phyloP scores from a whole-genome alignment of 2,888 invertebrate genomes.

The Argyresthia goedartella region DNA sequence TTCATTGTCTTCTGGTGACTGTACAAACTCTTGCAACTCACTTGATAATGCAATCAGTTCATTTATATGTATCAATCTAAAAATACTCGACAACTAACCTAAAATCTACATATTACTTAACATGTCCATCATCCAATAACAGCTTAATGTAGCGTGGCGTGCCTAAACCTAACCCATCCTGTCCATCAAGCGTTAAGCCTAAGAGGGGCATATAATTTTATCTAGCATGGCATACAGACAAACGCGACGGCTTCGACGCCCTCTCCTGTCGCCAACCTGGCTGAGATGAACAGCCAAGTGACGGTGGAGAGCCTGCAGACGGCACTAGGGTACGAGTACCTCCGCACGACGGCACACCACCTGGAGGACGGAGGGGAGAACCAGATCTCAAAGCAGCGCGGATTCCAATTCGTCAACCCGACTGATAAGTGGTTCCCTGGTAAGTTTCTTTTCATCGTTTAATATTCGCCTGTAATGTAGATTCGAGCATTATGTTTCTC shows the following conservation, averaged over 20 bases:
- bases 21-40: not conserved
- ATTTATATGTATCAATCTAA: not conserved
- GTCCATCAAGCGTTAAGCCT: constrained; percentile 27
- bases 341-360: constrained; percentile 78
- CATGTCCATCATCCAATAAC: not conserved
- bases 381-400: constrained; percentile 80
- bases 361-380: constrained; percentile 80
- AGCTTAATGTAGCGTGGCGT: constrained; percentile 4
- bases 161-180: constrained; percentile 23
- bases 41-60: not conserved
- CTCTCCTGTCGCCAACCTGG: constrained; percentile 86
- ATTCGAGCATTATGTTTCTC: no score
- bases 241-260: constrained; percentile 89
- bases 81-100: not conserved
- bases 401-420: constrained; percentile 89
- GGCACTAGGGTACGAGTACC: constrained; percentile 86
- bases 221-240: constrained; percentile 83
- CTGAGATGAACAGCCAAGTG: constrained; percentile 79
- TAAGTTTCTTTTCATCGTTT: constrained; percentile 24
- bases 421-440: constrained; percentile 91
- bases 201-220: constrained; percentile 55
- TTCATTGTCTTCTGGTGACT: constrained; percentile 5
- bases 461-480: no score
- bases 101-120: not conserved
- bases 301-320: constrained; percentile 80